Base-by-base conservation (phyloP, 2,888 invertebrate species). In the Pyrrhosoma nymphula region DNA sequence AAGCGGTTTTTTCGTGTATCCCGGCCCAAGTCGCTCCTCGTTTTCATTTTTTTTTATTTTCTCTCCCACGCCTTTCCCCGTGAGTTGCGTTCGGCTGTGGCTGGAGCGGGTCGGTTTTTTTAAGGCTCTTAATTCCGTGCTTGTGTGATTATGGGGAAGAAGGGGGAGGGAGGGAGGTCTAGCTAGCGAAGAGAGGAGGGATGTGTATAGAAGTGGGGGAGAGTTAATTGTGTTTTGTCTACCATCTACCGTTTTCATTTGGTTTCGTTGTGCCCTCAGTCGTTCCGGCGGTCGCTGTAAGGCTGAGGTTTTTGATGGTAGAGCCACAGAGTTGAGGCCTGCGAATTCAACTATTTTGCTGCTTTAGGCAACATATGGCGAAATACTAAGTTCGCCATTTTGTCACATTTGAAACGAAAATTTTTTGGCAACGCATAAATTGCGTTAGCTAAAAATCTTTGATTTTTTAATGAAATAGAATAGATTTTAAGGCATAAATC, bases 121-220 rank as follows among this genome's bases (percentile, higher is more conserved):
- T 16, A 35, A 82, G 82, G 30, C 82, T 82, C 82, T 82, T 82
- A 82, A 82, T 82, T 82, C 35, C 82, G 82, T 82, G 82, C 82
- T 23, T 14, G 75, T 82, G 82, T 82, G 82, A 82, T 82, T 82
- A 82, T 30, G 35, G 30, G 82, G n/a, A 35, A n/a, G 82, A 35
- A 35, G 82, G 30, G 35, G 82, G 16, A 18, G 82, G 30, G 82
- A 16, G 82, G 18, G 35, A n/a, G 69, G 26, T 10, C n/a, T 26
- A 2, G 69, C 69, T n/a, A 23, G 47, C 47, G 47, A n/a, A n/a
- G 2, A 26, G 69, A n/a, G 69, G 69, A 69, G 82, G 26, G 69
- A 26, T 35, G 82, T 12, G 35, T 35, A 20, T 14, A 1, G 82
- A 16, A 69, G 82, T 35, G 16, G 69, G 69, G 30, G 18, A 16